These are phyloP conservation scores for Allacma fusca DNA, from an alignment of 2,888 invertebrate genomes.

Conservation along the genomic window DNA sequence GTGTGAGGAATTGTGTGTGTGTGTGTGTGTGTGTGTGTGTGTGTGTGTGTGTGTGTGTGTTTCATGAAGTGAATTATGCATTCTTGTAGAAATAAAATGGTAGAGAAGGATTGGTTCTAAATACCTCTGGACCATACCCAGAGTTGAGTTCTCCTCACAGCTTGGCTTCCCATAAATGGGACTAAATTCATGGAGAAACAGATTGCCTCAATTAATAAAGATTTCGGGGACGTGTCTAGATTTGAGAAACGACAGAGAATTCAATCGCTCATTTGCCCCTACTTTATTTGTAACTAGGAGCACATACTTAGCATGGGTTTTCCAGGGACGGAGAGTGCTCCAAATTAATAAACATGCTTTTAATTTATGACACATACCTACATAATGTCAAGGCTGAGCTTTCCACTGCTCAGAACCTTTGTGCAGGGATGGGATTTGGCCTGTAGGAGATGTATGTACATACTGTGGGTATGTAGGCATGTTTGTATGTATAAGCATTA, in stretches of 20 bases:
- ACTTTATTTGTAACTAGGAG: background rate
- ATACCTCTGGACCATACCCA: too few relatives aligned
- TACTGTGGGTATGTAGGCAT: background rate
- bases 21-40: too few relatives aligned
- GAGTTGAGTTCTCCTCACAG: too few relatives aligned
- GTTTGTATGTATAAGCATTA: background rate
- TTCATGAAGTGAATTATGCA: too few relatives aligned
- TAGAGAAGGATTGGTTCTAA: too few relatives aligned
- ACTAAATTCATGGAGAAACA: background rate
- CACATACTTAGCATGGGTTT: background rate
- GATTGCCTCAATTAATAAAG: constrained; percentile 10
- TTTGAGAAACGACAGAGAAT: background rate
- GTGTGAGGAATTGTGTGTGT: too few relatives aligned
- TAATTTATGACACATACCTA: constrained; percentile 15
- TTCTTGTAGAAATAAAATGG: too few relatives aligned
- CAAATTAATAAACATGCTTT: constrained; percentile 30
- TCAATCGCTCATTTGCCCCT: constrained; percentile 2
- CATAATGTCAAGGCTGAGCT: background rate
- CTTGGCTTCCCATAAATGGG: background rate
- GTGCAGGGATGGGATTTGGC: too few relatives aligned
- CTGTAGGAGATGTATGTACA: background rate
- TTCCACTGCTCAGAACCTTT: background rate
- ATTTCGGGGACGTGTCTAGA: background rate
- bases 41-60: too few relatives aligned
- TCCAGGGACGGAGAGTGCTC: background rate